phyloP scores from a whole-genome alignment of 2,113 vertebrate species.

The Pardalotus punctatus region DNA sequence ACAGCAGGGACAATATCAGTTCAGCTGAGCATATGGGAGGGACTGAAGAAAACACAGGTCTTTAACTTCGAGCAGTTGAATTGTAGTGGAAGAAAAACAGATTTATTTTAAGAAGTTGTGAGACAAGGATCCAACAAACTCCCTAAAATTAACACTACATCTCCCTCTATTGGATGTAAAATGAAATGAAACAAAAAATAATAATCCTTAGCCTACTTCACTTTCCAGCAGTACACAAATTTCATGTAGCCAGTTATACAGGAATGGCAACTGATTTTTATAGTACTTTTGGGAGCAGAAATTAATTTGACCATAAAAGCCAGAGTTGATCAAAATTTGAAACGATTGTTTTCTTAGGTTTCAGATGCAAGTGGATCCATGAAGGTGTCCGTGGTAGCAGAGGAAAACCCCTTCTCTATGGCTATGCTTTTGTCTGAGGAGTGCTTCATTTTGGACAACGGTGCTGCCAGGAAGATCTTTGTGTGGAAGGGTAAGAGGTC shows the following conservation, averaged over 20 bases:
- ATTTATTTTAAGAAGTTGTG: background rate
- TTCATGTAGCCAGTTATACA: background rate
- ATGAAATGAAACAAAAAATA: background rate
- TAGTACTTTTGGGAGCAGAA: background rate
- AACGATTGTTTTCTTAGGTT: conserved; percentile 69
- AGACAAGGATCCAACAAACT: background rate
- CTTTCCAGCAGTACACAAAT: background rate
- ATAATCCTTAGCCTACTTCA: background rate
- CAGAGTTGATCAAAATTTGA: background rate
- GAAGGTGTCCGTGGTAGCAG: conserved; percentile 77
- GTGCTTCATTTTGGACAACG: conserved; percentile 90
- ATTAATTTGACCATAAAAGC: background rate
- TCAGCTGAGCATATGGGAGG: background rate
- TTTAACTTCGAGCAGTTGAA: background rate
- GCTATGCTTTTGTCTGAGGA: conserved; percentile 83
- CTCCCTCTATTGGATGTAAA: conserved; percentile 46
- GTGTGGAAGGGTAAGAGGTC: conserved; percentile 89
- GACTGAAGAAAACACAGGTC: background rate
- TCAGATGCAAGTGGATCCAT: conserved; percentile 89
- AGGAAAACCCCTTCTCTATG: conserved; percentile 87
- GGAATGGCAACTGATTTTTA: background rate
- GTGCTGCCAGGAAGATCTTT: conserved; percentile 84
- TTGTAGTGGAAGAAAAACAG: background rate
- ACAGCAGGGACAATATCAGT: background rate
- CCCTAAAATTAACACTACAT: background rate